Base-by-base conservation (phyloP, 2,113 vertebrate genomes). In the Maylandia zebra region DNA sequence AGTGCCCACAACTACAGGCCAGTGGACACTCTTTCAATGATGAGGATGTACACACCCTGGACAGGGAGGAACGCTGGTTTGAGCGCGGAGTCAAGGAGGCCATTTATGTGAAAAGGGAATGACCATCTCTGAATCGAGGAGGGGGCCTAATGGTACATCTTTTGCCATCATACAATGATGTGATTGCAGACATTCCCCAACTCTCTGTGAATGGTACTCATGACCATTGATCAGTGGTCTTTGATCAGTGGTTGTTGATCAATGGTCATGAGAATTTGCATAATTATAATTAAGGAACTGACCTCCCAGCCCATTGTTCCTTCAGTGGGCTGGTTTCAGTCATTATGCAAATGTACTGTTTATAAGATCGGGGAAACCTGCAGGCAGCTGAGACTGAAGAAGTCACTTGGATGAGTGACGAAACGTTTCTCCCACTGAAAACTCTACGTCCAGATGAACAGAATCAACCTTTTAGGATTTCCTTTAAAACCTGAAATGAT, bases 321-420 rank as follows among this genome's bases (percentile, higher is more conserved):
- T 4, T 22, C 53, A 13, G 0, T 24, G 10, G n/a, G 53, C n/a
- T 55, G 4, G 53, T 56, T 7, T 56, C 1, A 56, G 53, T 56
- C 53, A 56, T 24, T 56, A 4, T 13, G 6, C 22, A 24, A 13
- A 3, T 27, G 12, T 27, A 27, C 55, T 27, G 55, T 56, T 56
- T 27, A 56, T 13, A 56, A 56, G 11, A 0, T 56, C 13, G 0
- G 55, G 0, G 3, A 56, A 56, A 0, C 4, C 53, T 56, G 53
- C 53, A 24, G 11, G 24, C 22, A 24, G 53, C 2, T 56, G 0
- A 56, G 3, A 56, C 53, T 56, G 53, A 56, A 56, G 22, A 56
- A 24, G 53, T 56, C 22, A 56, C 53, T 0, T 56, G 53, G 22
- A 56, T 24, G 0, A 56, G 53, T 56, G 11, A 56, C 0, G 6